A percentile compares a stretch with the other conserved stretches of the same genome.
These are phyloP conservation scores for Mythimna vitellina DNA, from an alignment of 2,888 invertebrate genomes.

Conservation along the genomic window DNA sequence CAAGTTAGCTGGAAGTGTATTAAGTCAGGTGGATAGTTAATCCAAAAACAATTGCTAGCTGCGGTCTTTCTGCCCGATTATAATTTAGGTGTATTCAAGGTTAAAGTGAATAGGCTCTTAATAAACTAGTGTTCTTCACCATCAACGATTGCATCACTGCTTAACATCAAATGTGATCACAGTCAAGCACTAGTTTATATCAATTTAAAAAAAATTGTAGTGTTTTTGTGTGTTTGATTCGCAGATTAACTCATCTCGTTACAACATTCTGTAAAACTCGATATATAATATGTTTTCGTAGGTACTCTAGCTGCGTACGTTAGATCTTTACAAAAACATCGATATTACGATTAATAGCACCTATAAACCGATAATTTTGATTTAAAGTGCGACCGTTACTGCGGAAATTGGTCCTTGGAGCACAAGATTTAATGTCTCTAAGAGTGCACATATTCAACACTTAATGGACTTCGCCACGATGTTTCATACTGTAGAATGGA, in stretches of 20 bases:
- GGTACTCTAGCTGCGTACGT: conserved; percentile 16
- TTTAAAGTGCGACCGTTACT: conserved; percentile 40
- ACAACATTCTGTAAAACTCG: conserved; percentile 10
- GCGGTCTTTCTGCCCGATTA: too few relatives aligned
- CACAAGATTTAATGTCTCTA: conserved; percentile 37
- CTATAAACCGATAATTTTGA: conserved; percentile 52
- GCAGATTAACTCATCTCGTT: conserved; percentile 40
- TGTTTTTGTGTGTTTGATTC: conserved; percentile 41
- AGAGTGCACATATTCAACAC: conserved; percentile 43
- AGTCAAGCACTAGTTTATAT: too few relatives aligned
- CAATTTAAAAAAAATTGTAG: conserved; percentile 2
- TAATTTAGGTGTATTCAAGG: too few relatives aligned
- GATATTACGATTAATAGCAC: conserved; percentile 41
- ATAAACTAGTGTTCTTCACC: too few relatives aligned
- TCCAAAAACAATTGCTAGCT: too few relatives aligned
- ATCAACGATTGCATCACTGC: too few relatives aligned
- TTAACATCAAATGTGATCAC: too few relatives aligned
- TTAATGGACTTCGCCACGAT: conserved; percentile 51
- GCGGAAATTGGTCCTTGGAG: conserved; percentile 39
- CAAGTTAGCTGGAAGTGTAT: too few relatives aligned
- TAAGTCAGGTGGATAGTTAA: too few relatives aligned
- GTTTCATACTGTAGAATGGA: conserved; percentile 28
- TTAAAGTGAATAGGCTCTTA: too few relatives aligned
- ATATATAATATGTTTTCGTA: not conserved
- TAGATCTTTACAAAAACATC: conserved; percentile 39